phyloP scores from a whole-genome alignment of 2,113 vertebrate genomes.

The Ciconia maguari region DNA sequence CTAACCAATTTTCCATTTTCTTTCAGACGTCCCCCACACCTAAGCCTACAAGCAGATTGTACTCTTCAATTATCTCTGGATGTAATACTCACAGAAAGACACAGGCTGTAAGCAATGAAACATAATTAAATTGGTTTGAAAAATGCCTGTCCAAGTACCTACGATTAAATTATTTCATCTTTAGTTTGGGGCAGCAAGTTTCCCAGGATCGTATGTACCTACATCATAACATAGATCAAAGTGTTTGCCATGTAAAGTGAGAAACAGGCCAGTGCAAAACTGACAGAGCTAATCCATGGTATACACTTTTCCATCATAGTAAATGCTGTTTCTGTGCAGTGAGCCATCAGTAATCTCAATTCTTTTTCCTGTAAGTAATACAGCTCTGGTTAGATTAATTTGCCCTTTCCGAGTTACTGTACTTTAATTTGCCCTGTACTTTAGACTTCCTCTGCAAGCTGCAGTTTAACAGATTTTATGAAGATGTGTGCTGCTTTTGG shows the following conservation, averaged over 20 bases:
- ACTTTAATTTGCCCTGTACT: background rate
- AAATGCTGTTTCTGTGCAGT: background rate
- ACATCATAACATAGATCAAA: constrained; percentile 20
- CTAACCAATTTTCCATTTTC: background rate
- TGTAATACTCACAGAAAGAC: background rate
- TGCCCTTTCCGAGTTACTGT: background rate
- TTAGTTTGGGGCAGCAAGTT: background rate
- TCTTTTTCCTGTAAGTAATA: constrained; percentile 10
- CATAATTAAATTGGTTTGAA: background rate
- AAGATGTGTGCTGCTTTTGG: background rate
- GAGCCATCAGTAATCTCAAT: background rate
- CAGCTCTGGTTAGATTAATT: background rate
- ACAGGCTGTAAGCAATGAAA: constrained; percentile 10
- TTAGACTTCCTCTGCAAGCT: background rate
- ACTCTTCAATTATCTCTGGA: background rate
- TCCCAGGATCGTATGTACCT: constrained; percentile 5
- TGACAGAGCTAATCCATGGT: constrained; percentile 1
- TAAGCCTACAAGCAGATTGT: background rate
- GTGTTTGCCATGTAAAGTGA: constrained; percentile 8
- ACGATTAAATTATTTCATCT: constrained; percentile 31
- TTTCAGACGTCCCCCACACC: background rate
- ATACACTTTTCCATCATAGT: background rate
- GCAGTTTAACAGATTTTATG: background rate
- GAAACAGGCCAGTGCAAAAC: constrained; percentile 16
- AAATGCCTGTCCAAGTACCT: background rate